These are phyloP conservation scores for Latheticus oryzae DNA, from an alignment of 2,888 invertebrate genomes.

Conservation along the genomic window DNA sequence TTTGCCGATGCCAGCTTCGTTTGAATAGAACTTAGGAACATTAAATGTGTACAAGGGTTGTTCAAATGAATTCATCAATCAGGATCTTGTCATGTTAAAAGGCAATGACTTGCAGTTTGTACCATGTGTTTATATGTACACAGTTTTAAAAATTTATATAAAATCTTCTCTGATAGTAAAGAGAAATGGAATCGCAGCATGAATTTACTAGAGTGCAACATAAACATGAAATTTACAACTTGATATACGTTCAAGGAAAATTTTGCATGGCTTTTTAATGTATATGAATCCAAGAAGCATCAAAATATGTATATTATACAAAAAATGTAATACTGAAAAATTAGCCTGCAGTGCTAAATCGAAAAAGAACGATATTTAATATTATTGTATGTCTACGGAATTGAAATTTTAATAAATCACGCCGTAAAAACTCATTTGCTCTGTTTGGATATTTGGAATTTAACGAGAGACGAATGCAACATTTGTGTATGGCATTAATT, in stretches of 20 bases:
- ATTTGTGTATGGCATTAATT: conserved; percentile 33
- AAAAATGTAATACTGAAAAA: no score
- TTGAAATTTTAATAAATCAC: conserved; percentile 28
- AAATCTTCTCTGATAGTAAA: conserved; percentile 22
- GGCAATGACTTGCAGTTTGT: conserved; percentile 26
- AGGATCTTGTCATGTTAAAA: conserved; percentile 13
- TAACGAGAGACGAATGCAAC: conserved; percentile 27
- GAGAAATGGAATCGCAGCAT: conserved; percentile 9
- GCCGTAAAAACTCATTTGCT: conserved; percentile 32
- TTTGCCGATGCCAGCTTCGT: conserved; percentile 16
- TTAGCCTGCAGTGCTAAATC: no score
- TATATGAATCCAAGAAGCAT: no score
- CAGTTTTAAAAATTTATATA: conserved; percentile 29
- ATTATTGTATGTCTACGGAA: conserved; percentile 2
- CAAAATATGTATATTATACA: no score
- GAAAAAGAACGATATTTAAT: not conserved
- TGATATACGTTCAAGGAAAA: conserved; percentile 6
- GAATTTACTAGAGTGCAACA: conserved; percentile 10
- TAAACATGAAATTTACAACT: conserved; percentile 6
- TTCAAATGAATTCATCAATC: conserved; percentile 34
- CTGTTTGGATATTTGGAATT: conserved; percentile 23
- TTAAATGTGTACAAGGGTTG: conserved; percentile 28
- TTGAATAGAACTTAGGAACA: conserved; percentile 26
- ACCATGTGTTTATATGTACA: conserved; percentile 18
- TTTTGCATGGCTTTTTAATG: conserved; percentile 3